phyloP scores from a whole-genome alignment of 1,140 invertebrate genomes.

The Drusus annulatus region DNA sequence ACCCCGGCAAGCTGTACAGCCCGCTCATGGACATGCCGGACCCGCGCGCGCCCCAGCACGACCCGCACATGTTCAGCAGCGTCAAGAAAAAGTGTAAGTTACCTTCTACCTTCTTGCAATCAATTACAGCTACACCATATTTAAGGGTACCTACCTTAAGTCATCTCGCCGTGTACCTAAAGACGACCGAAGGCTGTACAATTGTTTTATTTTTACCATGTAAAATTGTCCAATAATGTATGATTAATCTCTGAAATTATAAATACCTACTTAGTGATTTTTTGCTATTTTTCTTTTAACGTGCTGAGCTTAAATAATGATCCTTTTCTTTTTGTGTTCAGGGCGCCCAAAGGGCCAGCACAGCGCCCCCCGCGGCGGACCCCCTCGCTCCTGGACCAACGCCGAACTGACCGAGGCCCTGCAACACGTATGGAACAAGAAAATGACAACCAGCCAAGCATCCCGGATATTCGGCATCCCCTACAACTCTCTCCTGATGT shows the following conservation, averaged over 20 bases:
- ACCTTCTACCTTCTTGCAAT: background rate
- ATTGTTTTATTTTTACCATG: too few relatives aligned
- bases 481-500: constrained; percentile 93
- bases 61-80: constrained; percentile 73
- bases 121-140: too few relatives aligned
- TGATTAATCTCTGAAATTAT: too few relatives aligned
- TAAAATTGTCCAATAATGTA: too few relatives aligned
- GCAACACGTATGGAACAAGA: constrained; percentile 93
- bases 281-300: too few relatives aligned
- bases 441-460: constrained; percentile 94
- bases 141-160: too few relatives aligned
- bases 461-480: constrained; percentile 91
- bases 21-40: constrained; percentile 81
- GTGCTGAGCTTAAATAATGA: background rate
- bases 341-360: constrained; percentile 88
- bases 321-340: constrained; percentile 55
- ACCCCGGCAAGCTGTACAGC: constrained; percentile 78
- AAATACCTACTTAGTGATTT: too few relatives aligned
- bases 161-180: too few relatives aligned
- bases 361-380: constrained; percentile 88
- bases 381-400: constrained; percentile 92
- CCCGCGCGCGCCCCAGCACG: constrained; percentile 73
- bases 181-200: too few relatives aligned
- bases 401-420: constrained; percentile 89
- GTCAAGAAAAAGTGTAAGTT: constrained; percentile 83